Evolutionary conservation across 2,113 vertebrate genomes (phyloP).

Genomic region (Lota lota): DNA sequence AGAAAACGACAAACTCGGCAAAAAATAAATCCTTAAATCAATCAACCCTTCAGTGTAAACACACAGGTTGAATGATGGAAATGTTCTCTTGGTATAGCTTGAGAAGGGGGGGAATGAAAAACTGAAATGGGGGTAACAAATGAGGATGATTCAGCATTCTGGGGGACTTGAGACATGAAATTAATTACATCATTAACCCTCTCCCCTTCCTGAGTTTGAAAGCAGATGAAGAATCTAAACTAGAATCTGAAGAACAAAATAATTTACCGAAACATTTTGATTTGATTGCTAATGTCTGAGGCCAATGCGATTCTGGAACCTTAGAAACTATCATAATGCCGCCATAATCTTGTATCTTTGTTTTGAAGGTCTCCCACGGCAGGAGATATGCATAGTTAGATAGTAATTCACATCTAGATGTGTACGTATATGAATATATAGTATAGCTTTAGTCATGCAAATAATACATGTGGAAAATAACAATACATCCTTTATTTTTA

Average conservation of each 20-base stretch:
- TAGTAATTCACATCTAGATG: slow-evolving; percentile 54
- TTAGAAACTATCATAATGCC: slow-evolving; percentile 22
- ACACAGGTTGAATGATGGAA: slow-evolving; percentile 8
- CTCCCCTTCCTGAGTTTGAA: slow-evolving; percentile 29
- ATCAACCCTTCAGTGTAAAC: slow-evolving; percentile 22
- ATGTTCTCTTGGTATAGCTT: too few relatives aligned
- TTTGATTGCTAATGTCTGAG: slow-evolving; percentile 24
- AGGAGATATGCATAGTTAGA: slow-evolving; percentile 35
- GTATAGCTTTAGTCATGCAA: slow-evolving; percentile 73
- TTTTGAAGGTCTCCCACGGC: slow-evolving; percentile 38
- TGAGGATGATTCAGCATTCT: background rate
- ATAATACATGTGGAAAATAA: slow-evolving; percentile 63
- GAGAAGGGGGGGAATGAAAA: slow-evolving; percentile 4
- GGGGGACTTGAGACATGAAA: background rate
- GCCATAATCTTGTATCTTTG: slow-evolving; percentile 43
- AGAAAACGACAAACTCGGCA: too few relatives aligned
- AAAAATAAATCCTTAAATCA: too few relatives aligned
- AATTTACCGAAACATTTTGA: slow-evolving; percentile 24
- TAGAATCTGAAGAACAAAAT: slow-evolving; percentile 20
- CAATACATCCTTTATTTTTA: slow-evolving; percentile 67
- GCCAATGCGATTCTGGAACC: slow-evolving; percentile 31
- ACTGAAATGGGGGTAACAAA: background rate
- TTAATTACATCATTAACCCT: background rate
- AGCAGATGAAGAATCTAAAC: slow-evolving; percentile 24
- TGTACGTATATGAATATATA: slow-evolving; percentile 70